Conservation (phyloP, 2,888 invertebrate genomes). For the Ormyrus rosae region DNA sequence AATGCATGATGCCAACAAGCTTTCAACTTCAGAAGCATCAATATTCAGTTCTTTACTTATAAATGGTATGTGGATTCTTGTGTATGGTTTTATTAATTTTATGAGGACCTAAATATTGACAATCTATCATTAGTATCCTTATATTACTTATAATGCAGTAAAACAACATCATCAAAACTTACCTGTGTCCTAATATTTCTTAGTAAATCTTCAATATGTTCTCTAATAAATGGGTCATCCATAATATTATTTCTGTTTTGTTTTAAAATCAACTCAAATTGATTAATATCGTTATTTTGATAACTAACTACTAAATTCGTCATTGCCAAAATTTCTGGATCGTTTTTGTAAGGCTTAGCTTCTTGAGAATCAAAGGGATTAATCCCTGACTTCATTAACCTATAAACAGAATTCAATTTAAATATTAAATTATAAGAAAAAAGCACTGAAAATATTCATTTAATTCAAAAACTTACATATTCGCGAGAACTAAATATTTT, state of each 20-base stretch:
- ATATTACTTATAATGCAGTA: constrained; percentile 39
- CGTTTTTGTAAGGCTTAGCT: constrained; percentile 99
- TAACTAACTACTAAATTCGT: constrained; percentile 98
- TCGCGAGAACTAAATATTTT: constrained; percentile 98
- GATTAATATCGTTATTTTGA: constrained; percentile 98
- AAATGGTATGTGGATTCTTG: constrained; percentile 97
- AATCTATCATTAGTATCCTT: constrained; percentile 75
- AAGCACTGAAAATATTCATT: background rate
- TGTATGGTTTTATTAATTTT: constrained; percentile 98
- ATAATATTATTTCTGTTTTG: constrained; percentile 97
- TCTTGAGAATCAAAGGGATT: constrained; percentile 99
- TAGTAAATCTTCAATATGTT: constrained; percentile 98
- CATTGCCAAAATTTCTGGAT: constrained; percentile 99
- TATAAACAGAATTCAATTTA: constrained; percentile 69
- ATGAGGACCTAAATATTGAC: constrained; percentile 87
- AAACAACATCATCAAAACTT: constrained; percentile 14
- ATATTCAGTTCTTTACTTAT: constrained; percentile 97
- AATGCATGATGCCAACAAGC: constrained; percentile 97
- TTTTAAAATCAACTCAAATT: constrained; percentile 97
- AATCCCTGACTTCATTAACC: constrained; percentile 99
- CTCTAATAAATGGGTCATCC: constrained; percentile 99
- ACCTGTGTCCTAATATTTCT: constrained; percentile 92
- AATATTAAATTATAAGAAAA: too few species aligned
- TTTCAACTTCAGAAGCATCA: constrained; percentile 96
- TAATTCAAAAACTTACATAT: constrained; percentile 85